Base-by-base conservation (phyloP, 2,888 invertebrate species). In the Lepidocyrtinus sp. region DNA sequence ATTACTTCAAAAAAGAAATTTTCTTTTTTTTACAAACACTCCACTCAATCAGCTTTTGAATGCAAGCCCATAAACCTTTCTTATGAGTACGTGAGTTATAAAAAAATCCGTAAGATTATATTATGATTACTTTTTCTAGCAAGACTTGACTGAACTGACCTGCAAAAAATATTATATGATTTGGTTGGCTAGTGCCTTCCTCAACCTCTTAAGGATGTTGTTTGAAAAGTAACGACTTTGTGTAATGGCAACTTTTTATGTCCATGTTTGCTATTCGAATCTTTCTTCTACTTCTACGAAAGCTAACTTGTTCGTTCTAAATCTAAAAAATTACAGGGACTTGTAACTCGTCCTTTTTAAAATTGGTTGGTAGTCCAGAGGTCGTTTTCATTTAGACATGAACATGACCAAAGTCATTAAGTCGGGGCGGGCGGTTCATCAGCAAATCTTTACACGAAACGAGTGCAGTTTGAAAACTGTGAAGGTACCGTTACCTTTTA, bases 91-190 rank as follows among this genome's bases (percentile, higher is more conserved):
- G 62, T 68, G 67, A 68, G 50, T 45, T 46, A 68, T 68, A 46
- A 46, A 36, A 55, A 46, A 68, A 46, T 50, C 67, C 19, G 19
- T 22, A 17, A 68, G 67, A 68, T 65, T 27, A 65, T 64, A 64
- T 64, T n/a, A 26, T 24, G 64, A 22, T 19, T 19, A 62, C 62
- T 62, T 24, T 62, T 62, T 24, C 19, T 62, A 62, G n/a, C 62
- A 62, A 22, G 22, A 62, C 24, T 62, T 36, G 55, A 19, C 67
- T 72, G 72, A 61, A 63, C 61, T 65, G 65, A 65, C 65, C 65
- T 74, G 59, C 24, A 59, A 59, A 74, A 74, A 26, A 22, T 15
- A n/a, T n/a, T 36, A 2, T 55, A 55, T 55, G 55, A 55, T 55
- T 55, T 55, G 55, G 55, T 55, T n/a, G 17, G 55, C 9, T 55